Base-by-base conservation (phyloP, 1,140 invertebrate species). In the Plutomurus gul region DNA sequence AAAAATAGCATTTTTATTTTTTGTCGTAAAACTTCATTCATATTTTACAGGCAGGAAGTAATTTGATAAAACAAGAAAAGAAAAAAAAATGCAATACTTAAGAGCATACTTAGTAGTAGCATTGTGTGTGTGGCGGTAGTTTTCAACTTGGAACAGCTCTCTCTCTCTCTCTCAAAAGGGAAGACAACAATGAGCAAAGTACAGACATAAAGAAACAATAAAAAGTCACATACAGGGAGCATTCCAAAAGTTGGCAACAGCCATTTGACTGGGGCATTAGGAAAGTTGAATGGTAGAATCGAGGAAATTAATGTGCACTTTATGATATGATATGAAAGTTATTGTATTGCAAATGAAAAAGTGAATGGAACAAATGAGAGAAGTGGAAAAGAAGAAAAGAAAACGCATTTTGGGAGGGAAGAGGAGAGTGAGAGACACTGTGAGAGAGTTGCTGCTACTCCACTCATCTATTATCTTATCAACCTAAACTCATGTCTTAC, bases 321-420 rank as follows among this genome's bases (percentile, higher is more conserved):
- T 65, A 65, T 65, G 56, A 65, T 65, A 65, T 65, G 56, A 65
- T 65, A 65, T 65, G 56, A 65, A 65, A 65, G 56, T 65, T 65
- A 65, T 65, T 65, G 56, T 65, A 65, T 65, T 65, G 56, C 56
- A 65, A 65, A 65, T 65, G 56, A 65, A 65, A 65, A 65, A 65
- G 56, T 30, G 56, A 65, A 30, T 65, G 56, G 56, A 65, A 65
- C 56, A 65, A 65, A 65, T 65, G 56, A 30, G 16, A 65, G 16
- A 33, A 30, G 16, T 13, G n/a, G 56, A 6, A 65, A n/a, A n/a
- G n/a, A n/a, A n/a, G n/a, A n/a, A n/a, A n/a, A n/a, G n/a, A n/a
- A n/a, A n/a, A n/a, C n/a, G n/a, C n/a, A n/a, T n/a, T n/a, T n/a
- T n/a, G n/a, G n/a, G n/a, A 65, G 56, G 11, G 25, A 65, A n/a